Evolutionary conservation across 2,888 invertebrate species (phyloP).

Genomic region (Helobdella robusta): DNA sequence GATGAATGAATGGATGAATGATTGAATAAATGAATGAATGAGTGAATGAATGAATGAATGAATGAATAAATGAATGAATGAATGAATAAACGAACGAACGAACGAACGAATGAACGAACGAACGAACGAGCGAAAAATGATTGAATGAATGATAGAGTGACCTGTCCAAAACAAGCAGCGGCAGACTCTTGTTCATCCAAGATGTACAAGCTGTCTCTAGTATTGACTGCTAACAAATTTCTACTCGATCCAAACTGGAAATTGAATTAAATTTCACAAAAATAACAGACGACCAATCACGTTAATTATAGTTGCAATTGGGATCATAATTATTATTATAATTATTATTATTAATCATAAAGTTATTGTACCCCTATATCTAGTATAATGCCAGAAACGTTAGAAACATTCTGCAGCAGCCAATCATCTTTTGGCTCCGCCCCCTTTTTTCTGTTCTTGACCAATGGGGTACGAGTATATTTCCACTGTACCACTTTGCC

Average conservation of each 20-base stretch:
- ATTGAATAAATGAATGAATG: background rate
- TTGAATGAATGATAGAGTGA: background rate
- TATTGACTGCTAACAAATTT: constrained; percentile 51
- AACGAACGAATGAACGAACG: background rate
- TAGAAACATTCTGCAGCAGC: constrained; percentile 65
- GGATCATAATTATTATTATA: background rate
- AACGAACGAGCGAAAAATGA: background rate
- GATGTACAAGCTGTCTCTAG: constrained; percentile 64
- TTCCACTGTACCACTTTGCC: constrained; percentile 82
- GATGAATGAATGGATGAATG: too few species aligned
- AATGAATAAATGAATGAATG: background rate
- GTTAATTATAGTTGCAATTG: background rate
- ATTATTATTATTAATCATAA: too few species aligned
- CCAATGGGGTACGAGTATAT: constrained; percentile 41
- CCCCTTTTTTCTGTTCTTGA: constrained; percentile 39
- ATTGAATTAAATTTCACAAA: background rate
- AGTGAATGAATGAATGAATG: background rate
- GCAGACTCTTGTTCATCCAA: constrained; percentile 76
- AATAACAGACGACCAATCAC: background rate
- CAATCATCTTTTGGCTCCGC: constrained; percentile 67
- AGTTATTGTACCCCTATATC: constrained; percentile 34
- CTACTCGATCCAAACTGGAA: constrained; percentile 54
- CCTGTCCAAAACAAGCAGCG: constrained; percentile 58
- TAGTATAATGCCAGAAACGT: constrained; percentile 43
- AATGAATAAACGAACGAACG: background rate